Evolutionary conservation across 2,797 vertebrate genomes (phyloP), one percentile per base, ranked within the genome.

Genomic region (Microctenopoma lineatum): DNA sequence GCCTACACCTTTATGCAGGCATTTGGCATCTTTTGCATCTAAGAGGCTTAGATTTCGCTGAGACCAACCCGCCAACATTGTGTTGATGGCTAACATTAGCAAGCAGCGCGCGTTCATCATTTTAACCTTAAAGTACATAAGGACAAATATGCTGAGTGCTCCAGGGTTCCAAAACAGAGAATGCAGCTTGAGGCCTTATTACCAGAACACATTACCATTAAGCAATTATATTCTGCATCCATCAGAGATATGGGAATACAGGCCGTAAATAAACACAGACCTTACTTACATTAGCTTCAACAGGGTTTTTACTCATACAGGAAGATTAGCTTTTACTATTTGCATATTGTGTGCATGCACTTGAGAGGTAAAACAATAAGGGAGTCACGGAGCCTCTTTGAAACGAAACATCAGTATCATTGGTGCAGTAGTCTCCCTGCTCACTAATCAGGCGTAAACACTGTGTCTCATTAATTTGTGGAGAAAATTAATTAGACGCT

Each of bases 401-500:
- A 65, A 72, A 76, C 10, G 21, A 26, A 70, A 68, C 59, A 47
- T 55, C 67, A 59, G 46, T 52, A 61, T 81, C 48, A 55, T 2
- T 41, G 34, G 18, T 34, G 69, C 29, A 46, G 42, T 38, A 45
- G 65, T 79, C 77, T 64, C 60, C 36, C 66, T 87, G 75, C 77
- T 64, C 60, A 39, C 67, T 87, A 77, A 87, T 85, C 21, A 80
- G 77, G 70, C 18, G 41, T 66, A 73, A 86, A 81, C 80, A 86
- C 26, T 56, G 65, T 54, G 56, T 81, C 85, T 82, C 77, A 84
- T 84, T 84, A 78, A 88, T 89, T 89, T 84, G 67, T 45, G 48
- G 48, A 60, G 75, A 80, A 84, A 85, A 89, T 78, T 78, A 87
- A 91, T 91, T 90, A 89, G 86, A 78, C 66, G 69, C 81, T 75